Evolutionary conservation across 2,797 vertebrate genomes (phyloP).

Genomic region (Syndactyla subalaris): DNA sequence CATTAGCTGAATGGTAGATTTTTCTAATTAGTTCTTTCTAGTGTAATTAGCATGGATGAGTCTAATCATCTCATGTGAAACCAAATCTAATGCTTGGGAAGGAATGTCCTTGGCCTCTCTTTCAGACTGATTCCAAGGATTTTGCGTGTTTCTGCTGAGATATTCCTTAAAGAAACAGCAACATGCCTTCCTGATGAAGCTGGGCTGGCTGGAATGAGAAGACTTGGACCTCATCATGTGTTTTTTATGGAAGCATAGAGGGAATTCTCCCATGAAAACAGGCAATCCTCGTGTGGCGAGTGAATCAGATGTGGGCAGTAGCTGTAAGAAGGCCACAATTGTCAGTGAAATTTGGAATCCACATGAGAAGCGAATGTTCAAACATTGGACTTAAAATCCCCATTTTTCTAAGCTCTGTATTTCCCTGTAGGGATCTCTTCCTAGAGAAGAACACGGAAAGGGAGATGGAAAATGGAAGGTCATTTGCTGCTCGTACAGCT

Average conservation of each 20-base stretch:
- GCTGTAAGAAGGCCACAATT: neutral
- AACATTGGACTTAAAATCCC: neutral
- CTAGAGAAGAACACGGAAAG: neutral
- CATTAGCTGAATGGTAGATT: conserved; percentile 95
- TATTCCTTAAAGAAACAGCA: conserved; percentile 65
- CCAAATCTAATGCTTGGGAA: conserved; percentile 93
- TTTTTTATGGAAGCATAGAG: neutral
- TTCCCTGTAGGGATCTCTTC: neutral
- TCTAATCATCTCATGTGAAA: conserved; percentile 97
- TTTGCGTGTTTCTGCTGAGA: conserved; percentile 59
- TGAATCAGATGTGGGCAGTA: neutral
- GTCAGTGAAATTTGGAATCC: neutral
- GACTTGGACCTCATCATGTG: neutral
- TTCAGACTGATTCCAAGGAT: conserved; percentile 81
- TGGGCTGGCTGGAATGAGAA: neutral
- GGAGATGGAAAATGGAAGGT: neutral
- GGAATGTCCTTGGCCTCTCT: conserved; percentile 94
- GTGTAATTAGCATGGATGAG: conserved; percentile 94
- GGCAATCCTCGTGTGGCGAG: neutral
- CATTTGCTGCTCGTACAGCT: neutral
- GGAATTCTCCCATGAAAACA: neutral
- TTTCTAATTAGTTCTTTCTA: conserved; percentile 98
- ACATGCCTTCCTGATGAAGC: neutral
- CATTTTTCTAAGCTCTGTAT: neutral
- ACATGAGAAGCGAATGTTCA: neutral